Percentiles rank a stretch among this genome's conserved stretches.
phyloP scores from a whole-genome alignment of 2,888 invertebrate species.

The Tetranychus piercei region DNA sequence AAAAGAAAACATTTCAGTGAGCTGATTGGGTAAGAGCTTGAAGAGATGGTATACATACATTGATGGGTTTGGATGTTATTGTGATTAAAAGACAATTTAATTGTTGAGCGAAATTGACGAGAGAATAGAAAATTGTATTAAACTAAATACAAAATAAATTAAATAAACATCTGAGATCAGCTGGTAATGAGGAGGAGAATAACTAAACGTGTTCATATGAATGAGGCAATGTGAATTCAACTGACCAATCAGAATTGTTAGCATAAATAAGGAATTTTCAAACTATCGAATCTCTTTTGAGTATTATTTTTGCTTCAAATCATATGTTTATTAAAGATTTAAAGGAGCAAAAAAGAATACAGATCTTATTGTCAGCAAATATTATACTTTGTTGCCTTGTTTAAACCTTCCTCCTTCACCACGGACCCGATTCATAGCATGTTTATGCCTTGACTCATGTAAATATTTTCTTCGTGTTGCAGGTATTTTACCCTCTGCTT shows the following conservation, averaged over 20 bases:
- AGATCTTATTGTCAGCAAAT: neutral
- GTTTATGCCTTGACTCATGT: constrained; percentile 89
- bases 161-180: neutral
- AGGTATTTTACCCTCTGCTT: constrained; percentile 84
- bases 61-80: too few relatives aligned
- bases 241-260: neutral
- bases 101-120: neutral
- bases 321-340: neutral
- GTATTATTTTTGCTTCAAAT: too few relatives aligned
- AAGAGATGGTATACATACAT: too few relatives aligned
- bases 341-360: neutral
- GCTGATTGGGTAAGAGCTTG: too few relatives aligned
- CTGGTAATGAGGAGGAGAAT: neutral
- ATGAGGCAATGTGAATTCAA: neutral
- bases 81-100: neutral
- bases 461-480: constrained; percentile 92
- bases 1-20: too few relatives aligned
- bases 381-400: neutral
- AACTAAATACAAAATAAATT: neutral
- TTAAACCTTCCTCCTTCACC: constrained; percentile 83
- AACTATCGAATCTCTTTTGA: neutral
- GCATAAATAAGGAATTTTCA: neutral
- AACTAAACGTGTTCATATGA: neutral
- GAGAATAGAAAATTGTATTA: neutral
- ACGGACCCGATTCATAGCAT: constrained; percentile 89